Base-by-base conservation (phyloP, 2,113 vertebrate species). In the Rhinoptilus africanus region DNA sequence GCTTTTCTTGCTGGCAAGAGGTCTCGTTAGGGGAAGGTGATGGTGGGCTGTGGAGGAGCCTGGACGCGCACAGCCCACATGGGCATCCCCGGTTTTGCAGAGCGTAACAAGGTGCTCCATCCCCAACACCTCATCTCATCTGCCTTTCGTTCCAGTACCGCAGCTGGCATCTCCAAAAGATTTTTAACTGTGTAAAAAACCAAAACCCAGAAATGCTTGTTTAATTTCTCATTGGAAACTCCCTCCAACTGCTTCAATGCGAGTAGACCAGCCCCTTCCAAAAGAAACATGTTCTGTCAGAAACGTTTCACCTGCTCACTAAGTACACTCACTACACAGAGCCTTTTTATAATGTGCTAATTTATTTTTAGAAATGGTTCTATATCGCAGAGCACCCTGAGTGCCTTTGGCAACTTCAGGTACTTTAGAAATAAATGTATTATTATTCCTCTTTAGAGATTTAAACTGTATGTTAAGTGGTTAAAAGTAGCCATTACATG, bases 341-440 rank as follows among this genome's bases (percentile, higher is more conserved):
- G 69, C 28, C 64, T 86, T 93, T 96, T 95, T 94, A 92, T 81
- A 95, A 87, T 92, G 93, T 95, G 91, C 80, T 97, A 78, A 97
- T 97, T 94, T 97, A 97, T 93, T 97, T 97, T 97, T 97, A 95
- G 94, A 96, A 97, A 95, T 0, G 15, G 88, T 94, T 97, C 96
- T 96, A 96, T 96, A 95, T 95, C 56, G 57, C 92, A 81, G 86
- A 94, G 96, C 83, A 95, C 97, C 92, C 96, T 94, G 95, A 97
- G 94, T 97, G 96, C 95, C 96, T 96, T 95, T 96, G 97, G 96
- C 96, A 97, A 96, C 88, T 96, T 92, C 96, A 94, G 94, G 94
- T 97, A 96, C 94, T 95, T 96, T 73, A 93, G 97, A 97, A 97
- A 97, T 97, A 96, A 96, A 95, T 93, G 97, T 95, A 96, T 96